Evolutionary conservation across 2,797 vertebrate genomes (phyloP).

Genomic region (Xenopus petersii): DNA sequence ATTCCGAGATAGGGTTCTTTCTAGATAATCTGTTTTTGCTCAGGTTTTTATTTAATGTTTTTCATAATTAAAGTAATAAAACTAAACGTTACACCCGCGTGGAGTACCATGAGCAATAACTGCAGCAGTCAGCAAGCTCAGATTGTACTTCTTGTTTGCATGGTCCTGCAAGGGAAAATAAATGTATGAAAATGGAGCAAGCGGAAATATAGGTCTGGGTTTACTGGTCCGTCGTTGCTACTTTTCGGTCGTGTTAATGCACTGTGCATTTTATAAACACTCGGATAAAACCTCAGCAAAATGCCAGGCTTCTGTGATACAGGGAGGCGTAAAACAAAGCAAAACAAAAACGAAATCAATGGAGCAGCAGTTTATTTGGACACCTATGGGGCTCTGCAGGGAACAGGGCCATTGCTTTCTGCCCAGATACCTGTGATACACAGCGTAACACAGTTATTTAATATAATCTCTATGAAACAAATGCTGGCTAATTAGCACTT

Average conservation of each 20-base stretch:
- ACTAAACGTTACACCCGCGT: conserved; percentile 50
- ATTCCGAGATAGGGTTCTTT: conserved; percentile 54
- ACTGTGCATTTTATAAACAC: neutral
- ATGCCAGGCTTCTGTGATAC: neutral
- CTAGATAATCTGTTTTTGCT: conserved; percentile 57
- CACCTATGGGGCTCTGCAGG: no score
- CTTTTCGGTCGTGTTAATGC: neutral
- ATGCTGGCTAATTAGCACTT: no score
- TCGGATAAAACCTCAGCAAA: no score
- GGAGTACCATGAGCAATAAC: conserved; percentile 44
- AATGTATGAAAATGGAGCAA: neutral
- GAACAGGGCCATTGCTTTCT: no score
- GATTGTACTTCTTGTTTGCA: conserved; percentile 22
- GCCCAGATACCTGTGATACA: no score
- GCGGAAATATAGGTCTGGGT: neutral
- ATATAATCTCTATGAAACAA: no score
- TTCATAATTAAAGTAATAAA: conserved; percentile 62
- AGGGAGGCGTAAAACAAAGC: neutral
- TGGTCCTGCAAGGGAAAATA: conserved; percentile 15
- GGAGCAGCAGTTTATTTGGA: no score
- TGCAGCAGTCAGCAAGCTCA: conserved; percentile 22
- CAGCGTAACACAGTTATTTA: no score
- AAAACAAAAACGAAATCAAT: no score
- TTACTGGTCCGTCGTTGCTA: neutral
- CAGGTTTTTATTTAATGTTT: conserved; percentile 56